Conservation (phyloP, 1,140 invertebrate species). For the Anastatus disparis region DNA sequence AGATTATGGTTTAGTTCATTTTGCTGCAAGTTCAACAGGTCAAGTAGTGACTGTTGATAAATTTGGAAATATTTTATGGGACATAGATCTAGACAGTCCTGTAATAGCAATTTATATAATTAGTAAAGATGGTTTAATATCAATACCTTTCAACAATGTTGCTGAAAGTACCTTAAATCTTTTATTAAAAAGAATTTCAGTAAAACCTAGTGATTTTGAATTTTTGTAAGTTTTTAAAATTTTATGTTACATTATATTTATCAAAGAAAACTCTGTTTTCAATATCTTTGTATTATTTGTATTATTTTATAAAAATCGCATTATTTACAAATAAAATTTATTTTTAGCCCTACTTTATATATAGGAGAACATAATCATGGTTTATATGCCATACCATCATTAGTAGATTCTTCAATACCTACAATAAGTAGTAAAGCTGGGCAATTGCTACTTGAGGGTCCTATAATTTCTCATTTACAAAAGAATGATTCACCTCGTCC, state of each 20-base stretch:
- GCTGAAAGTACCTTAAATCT: conserved; percentile 85
- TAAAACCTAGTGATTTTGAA: conserved; percentile 77
- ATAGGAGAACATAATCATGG: conserved; percentile 90
- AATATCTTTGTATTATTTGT: too few relatives aligned
- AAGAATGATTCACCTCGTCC: conserved; percentile 48
- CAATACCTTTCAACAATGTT: conserved; percentile 90
- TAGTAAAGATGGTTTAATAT: conserved; percentile 80
- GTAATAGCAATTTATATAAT: conserved; percentile 91
- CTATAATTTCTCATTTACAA: conserved; percentile 59
- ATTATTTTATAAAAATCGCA: not conserved
- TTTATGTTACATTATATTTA: too few relatives aligned
- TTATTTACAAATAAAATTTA: not conserved
- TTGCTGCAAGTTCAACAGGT: conserved; percentile 90
- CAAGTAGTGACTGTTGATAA: conserved; percentile 82
- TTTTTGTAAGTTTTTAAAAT: conserved; percentile 74
- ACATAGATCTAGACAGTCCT: conserved; percentile 86
- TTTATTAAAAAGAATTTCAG: conserved; percentile 73
- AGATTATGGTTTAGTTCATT: conserved; percentile 89
- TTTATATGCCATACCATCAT: conserved; percentile 89
- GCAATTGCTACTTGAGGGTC: conserved; percentile 77
- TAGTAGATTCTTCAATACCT: conserved; percentile 86
- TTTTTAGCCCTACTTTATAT: conserved; percentile 88
- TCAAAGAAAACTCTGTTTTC: not conserved
- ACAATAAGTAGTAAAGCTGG: conserved; percentile 75
- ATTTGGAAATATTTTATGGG: conserved; percentile 85